These are phyloP conservation scores for Capreolus pygargus DNA, from an alignment of 2,113 vertebrate species.

Conservation along the genomic window DNA sequence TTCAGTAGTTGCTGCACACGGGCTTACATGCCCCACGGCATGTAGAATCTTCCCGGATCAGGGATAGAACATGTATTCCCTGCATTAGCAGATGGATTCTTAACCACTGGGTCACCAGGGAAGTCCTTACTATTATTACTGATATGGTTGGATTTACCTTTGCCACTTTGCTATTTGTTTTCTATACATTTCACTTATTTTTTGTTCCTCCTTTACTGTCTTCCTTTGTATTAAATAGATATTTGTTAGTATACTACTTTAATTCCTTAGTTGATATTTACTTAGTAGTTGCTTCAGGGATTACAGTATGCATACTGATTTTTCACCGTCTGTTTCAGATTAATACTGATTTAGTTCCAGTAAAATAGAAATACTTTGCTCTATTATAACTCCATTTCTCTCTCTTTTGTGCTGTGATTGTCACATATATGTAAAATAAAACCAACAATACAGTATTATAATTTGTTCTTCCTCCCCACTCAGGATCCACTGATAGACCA, in stretches of 20 bases:
- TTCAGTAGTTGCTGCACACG: neutral
- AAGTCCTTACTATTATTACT: neutral
- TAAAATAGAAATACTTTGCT: neutral
- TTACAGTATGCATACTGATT: neutral
- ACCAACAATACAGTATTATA: neutral
- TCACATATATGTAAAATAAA: neutral
- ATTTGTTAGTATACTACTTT: neutral
- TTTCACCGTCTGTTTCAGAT: neutral
- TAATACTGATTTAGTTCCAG: neutral
- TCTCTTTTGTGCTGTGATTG: neutral
- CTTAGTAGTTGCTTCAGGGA: neutral
- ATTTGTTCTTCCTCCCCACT: rapidly evolving
- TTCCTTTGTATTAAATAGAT: neutral
- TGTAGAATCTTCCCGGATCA: neutral
- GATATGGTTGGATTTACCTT: neutral
- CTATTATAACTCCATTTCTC: neutral
- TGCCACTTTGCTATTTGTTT: neutral
- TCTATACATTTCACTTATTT: neutral
- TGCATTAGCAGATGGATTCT: neutral
- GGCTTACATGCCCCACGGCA: neutral
- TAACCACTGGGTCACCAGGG: neutral
- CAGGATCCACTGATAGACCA: neutral
- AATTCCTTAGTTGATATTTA: neutral
- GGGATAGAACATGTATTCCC: neutral
- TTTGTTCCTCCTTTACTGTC: neutral